phyloP scores from a whole-genome alignment of 2,113 vertebrate species.

The Centropus bengalensis region DNA sequence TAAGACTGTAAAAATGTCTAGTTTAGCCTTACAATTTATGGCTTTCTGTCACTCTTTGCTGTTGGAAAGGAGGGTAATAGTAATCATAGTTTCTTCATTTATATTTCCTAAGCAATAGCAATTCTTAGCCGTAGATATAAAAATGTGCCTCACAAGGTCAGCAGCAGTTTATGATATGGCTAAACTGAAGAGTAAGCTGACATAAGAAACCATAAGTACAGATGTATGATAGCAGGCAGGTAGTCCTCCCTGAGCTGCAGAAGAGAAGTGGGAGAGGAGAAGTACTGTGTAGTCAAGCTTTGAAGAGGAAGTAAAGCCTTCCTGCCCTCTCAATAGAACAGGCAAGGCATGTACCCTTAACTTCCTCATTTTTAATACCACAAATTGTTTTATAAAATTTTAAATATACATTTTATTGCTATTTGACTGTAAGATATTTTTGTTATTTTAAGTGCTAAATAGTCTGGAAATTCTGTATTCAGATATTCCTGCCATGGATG shows the following conservation, averaged over 20 bases:
- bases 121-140: neutral
- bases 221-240: neutral
- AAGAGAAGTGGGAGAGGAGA: neutral
- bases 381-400: neutral
- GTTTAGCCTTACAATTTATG: neutral
- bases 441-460: neutral
- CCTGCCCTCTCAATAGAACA: neutral
- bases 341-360: neutral
- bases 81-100: neutral
- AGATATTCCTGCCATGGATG: neutral
- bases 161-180: neutral
- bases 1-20: neutral
- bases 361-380: neutral
- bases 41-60: neutral
- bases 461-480: neutral
- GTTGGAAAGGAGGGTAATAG: neutral
- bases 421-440: neutral
- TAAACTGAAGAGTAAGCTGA: neutral
- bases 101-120: neutral
- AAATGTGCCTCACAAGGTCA: rapidly evolving
- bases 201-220: neutral
- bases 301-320: neutral
- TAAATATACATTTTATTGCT: neutral
- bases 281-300: neutral
- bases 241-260: neutral